phyloP scores from a whole-genome alignment of 2,888 invertebrate genomes.

The Eupithecia centaureata region DNA sequence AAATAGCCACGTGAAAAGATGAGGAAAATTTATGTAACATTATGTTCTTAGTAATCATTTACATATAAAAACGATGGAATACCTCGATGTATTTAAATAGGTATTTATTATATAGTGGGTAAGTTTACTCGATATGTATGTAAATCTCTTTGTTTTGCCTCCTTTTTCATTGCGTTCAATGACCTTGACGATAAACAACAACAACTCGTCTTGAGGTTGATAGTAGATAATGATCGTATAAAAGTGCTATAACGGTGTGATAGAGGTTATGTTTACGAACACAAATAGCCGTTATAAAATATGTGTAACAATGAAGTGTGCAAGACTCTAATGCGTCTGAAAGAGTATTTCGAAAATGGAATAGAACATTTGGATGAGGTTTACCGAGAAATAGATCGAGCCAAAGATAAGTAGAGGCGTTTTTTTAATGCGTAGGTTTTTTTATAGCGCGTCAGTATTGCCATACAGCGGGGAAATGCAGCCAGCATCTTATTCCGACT shows the following conservation, averaged over 20 bases:
- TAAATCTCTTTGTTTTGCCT: too few relatives aligned
- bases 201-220: background rate
- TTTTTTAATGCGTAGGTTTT: too few relatives aligned
- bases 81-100: too few relatives aligned
- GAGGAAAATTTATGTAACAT: too few relatives aligned
- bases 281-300: background rate
- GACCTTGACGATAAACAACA: background rate
- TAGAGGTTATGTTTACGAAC: background rate
- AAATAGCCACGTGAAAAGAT: too few relatives aligned
- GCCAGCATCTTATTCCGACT: too few relatives aligned
- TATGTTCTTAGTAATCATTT: too few relatives aligned
- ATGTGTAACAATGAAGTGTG: background rate
- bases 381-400: background rate
- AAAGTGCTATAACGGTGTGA: background rate
- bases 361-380: slow-evolving; percentile 4
- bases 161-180: background rate
- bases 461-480: too few relatives aligned
- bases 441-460: too few relatives aligned
- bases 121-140: too few relatives aligned
- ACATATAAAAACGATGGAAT: too few relatives aligned
- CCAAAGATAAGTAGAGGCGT: background rate
- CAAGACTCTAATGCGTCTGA: background rate
- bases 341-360: slow-evolving; percentile 7
- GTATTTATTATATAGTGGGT: too few relatives aligned
- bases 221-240: background rate